A percentile compares a stretch with the other conserved stretches of the same genome.
Evolutionary conservation across 2,888 invertebrate species (phyloP).

Genomic region (Callyntrura guangdongensis): DNA sequence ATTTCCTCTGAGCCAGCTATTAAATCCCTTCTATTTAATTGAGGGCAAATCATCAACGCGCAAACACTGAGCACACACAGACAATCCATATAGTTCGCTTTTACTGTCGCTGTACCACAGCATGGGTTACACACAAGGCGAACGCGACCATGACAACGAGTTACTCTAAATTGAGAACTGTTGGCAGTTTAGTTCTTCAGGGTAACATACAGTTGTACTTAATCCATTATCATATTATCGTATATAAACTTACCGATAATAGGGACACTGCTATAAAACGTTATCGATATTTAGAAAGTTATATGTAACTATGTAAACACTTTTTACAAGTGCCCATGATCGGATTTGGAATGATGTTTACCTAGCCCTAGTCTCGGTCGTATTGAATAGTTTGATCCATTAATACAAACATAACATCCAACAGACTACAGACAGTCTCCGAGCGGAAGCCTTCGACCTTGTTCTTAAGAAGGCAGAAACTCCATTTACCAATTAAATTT

Average conservation of each 20-base stretch:
- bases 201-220: not conserved
- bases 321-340: slow-evolving; percentile 27
- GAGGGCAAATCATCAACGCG: slow-evolving; percentile 70
- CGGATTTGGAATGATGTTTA: slow-evolving; percentile 36
- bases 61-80: not conserved
- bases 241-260: not conserved
- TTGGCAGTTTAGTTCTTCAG: not conserved
- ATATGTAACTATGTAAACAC: slow-evolving; percentile 27
- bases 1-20: slow-evolving; percentile 71
- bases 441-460: not conserved
- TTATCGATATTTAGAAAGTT: not conserved
- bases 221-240: not conserved
- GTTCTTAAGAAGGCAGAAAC: not conserved
- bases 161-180: not conserved
- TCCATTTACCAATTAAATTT: not conserved
- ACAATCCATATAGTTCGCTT: slow-evolving; percentile 76
- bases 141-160: not conserved
- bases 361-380: not conserved
- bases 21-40: slow-evolving; percentile 81
- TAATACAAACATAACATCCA: not conserved
- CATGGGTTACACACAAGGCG: not conserved
- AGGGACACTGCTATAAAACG: not conserved
- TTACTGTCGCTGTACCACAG: slow-evolving; percentile 52
- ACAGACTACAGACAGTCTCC: not conserved
- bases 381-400: slow-evolving; percentile 9